Conservation (phyloP, 1,140 invertebrate genomes). For the Drosophila obscura region DNA sequence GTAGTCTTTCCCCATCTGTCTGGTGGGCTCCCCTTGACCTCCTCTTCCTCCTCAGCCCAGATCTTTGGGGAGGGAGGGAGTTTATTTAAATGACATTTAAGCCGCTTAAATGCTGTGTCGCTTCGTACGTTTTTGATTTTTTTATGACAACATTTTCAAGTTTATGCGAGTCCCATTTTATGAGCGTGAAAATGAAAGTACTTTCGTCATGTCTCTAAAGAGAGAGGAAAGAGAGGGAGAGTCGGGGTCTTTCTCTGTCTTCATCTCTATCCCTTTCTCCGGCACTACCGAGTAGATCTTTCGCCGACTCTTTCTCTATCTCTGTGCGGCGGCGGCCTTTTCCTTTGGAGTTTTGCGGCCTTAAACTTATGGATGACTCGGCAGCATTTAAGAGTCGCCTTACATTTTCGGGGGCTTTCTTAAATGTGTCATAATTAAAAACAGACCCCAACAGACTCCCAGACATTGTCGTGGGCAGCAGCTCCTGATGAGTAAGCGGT, state of each 20-base stretch:
- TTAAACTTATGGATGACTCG: slow-evolving; percentile 51
- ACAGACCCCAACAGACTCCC: slow-evolving; percentile 4
- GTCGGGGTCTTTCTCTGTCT: slow-evolving; percentile 6
- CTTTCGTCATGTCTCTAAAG: slow-evolving; percentile 56
- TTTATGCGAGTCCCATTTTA: slow-evolving; percentile 63
- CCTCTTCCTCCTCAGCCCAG: not conserved
- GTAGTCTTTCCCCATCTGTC: slow-evolving; percentile 60
- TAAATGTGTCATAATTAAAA: slow-evolving; percentile 74
- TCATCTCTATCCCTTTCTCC: slow-evolving; percentile 21
- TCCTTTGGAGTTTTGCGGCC: slow-evolving; percentile 43
- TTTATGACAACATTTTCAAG: slow-evolving; percentile 66
- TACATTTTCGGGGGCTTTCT: slow-evolving; percentile 56
- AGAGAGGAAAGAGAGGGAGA: too few relatives aligned
- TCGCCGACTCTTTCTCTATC: not conserved
- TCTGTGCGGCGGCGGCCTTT: slow-evolving; percentile 23
- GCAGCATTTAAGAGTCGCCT: slow-evolving; percentile 45
- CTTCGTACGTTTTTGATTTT: slow-evolving; percentile 57
- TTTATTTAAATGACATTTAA: slow-evolving; percentile 80
- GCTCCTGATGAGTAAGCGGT: slow-evolving; percentile 13
- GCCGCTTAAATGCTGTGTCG: slow-evolving; percentile 62
- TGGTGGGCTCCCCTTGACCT: slow-evolving; percentile 32
- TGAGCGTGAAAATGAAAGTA: slow-evolving; percentile 81
- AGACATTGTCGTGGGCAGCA: slow-evolving; percentile 27
- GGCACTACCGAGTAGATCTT: not conserved
- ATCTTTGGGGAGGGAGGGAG: slow-evolving; percentile 5